Conservation (phyloP, 2,113 vertebrate species). For the human region DNA sequence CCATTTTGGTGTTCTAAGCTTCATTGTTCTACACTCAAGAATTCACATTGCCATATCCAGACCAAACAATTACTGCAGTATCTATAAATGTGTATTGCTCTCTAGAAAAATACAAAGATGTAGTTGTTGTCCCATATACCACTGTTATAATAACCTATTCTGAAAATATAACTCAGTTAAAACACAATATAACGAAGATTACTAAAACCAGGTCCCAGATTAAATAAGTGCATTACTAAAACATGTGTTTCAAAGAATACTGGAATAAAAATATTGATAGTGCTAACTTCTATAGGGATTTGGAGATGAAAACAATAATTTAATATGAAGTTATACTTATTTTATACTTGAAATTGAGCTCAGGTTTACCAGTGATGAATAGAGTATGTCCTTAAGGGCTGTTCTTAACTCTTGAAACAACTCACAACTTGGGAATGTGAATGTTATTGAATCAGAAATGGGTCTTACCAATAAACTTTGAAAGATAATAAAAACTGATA, state of each 20-base stretch:
- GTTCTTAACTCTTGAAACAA: neutral
- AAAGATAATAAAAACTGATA: neutral
- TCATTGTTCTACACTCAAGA: neutral
- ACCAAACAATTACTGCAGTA: neutral
- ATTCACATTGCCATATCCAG: neutral
- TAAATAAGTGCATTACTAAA: slow-evolving; percentile 3
- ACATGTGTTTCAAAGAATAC: neutral
- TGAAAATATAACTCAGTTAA: slow-evolving; percentile 18
- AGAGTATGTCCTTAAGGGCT: neutral
- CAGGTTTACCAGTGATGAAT: neutral
- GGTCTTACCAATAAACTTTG: neutral
- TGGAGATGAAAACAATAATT: neutral
- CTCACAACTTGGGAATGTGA: neutral
- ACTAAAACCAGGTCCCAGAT: neutral
- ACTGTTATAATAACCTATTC: neutral
- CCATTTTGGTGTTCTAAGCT: neutral
- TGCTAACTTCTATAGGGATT: neutral
- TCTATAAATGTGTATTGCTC: neutral
- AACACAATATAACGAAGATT: neutral
- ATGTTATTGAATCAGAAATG: neutral
- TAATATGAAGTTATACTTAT: neutral
- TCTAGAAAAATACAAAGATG: neutral
- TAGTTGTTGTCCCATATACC: neutral
- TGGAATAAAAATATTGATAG: neutral
- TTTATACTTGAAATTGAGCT: neutral